A percentile compares a stretch with the other conserved stretches of the same genome.
These are phyloP conservation scores for Aplysina aerophoba DNA, from an alignment of 37 sponge, comb jelly and placozoan species.

Conservation along the genomic window DNA sequence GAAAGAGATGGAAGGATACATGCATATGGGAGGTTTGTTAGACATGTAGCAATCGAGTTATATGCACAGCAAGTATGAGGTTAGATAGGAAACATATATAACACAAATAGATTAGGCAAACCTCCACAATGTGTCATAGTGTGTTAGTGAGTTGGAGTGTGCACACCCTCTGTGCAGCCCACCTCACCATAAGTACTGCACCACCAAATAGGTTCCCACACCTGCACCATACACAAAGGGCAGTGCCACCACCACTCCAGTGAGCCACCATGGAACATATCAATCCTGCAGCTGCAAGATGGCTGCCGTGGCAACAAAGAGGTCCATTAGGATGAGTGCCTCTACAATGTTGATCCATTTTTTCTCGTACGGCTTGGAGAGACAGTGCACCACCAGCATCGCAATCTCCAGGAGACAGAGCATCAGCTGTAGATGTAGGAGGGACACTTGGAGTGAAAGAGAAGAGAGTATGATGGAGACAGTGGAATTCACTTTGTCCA, in stretches of 20 bases:
- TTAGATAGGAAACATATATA: too few relatives aligned
- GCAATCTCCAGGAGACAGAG: conserved; percentile 14
- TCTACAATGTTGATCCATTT: conserved; percentile 66
- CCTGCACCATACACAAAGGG: conserved; percentile 13
- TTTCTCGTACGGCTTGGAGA: conserved; percentile 70
- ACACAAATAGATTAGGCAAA: too few relatives aligned
- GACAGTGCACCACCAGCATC: conserved; percentile 58
- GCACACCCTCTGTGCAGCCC: too few relatives aligned
- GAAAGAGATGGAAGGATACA: too few relatives aligned
- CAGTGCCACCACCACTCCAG: not conserved
- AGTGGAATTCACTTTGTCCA: too few relatives aligned
- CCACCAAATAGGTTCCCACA: not conserved
- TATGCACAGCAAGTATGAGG: too few relatives aligned
- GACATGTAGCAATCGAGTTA: too few relatives aligned
- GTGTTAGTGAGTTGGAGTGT: too few relatives aligned
- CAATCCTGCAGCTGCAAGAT: conserved; percentile 58
- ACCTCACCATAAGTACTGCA: conserved; percentile 8
- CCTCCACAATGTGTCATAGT: too few relatives aligned
- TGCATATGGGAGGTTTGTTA: too few relatives aligned
- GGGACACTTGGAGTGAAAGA: too few relatives aligned
- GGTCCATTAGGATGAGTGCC: conserved; percentile 61
- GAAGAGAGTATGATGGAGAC: too few relatives aligned
- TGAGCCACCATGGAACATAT: conserved; percentile 38
- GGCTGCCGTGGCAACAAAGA: conserved; percentile 68
- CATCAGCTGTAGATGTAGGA: not conserved